Percentiles rank a stretch among this genome's conserved stretches.
Conservation (phyloP, 1,140 invertebrate species). For the Dinothrombium tinctorium region DNA sequence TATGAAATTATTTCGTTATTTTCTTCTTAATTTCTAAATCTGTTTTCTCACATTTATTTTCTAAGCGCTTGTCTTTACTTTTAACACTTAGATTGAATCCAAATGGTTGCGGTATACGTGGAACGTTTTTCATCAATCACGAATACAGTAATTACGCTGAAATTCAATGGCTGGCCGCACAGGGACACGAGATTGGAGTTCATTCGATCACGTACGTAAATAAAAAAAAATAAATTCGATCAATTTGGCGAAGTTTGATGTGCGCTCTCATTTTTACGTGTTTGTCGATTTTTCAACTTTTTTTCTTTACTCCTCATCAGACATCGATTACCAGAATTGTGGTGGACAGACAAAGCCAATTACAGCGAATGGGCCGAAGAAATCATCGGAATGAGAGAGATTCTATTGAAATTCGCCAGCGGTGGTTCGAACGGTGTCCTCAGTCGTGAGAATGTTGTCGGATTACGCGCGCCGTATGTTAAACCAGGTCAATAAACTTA, state of each 20-base stretch:
- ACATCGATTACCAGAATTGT: slow-evolving; percentile 11
- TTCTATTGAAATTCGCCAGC: slow-evolving; percentile 7
- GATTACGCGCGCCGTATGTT: slow-evolving; percentile 21
- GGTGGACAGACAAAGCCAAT: slow-evolving; percentile 13
- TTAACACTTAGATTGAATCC: slow-evolving; percentile 20
- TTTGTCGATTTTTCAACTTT: background rate
- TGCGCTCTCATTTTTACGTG: background rate
- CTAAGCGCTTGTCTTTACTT: background rate
- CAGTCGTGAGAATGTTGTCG: slow-evolving; percentile 10
- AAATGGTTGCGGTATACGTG: slow-evolving; percentile 28
- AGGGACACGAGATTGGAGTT: slow-evolving; percentile 28
- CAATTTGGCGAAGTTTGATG: too few species aligned
- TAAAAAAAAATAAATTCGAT: too few species aligned
- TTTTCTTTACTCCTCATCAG: background rate
- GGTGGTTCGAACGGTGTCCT: slow-evolving; percentile 3
- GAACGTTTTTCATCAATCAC: slow-evolving; percentile 31
- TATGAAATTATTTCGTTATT: slow-evolving; percentile 1
- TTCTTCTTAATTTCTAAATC: background rate
- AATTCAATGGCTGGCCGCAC: slow-evolving; percentile 25
- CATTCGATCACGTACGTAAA: slow-evolving; percentile 26
- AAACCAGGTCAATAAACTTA: slow-evolving; percentile 12
- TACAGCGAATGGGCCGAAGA: slow-evolving; percentile 12
- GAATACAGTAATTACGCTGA: slow-evolving; percentile 28
- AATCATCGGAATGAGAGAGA: slow-evolving; percentile 12
- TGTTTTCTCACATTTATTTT: background rate